phyloP scores from a whole-genome alignment of 2,888 invertebrate genomes.

The Myathropa florea region DNA sequence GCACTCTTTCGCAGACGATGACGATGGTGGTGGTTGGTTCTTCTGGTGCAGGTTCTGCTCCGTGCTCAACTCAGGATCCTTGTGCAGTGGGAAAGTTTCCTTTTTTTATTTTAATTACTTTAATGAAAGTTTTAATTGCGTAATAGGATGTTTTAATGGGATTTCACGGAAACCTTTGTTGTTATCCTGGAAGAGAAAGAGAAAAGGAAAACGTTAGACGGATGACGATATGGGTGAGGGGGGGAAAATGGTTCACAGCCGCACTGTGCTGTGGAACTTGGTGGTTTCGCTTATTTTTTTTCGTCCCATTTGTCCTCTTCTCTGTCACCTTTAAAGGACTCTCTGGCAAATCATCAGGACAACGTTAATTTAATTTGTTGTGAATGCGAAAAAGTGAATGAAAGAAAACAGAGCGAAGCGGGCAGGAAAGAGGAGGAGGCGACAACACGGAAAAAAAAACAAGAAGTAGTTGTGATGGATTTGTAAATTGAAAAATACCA shows the following conservation, averaged over 20 bases:
- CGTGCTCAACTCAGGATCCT: slow-evolving; percentile 10
- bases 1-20: background rate
- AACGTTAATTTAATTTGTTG: slow-evolving; percentile 55
- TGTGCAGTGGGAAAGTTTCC: slow-evolving; percentile 4
- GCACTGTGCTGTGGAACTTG: background rate
- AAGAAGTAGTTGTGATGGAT: slow-evolving; percentile 37
- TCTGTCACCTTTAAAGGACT: slow-evolving; percentile 46
- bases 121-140: slow-evolving; percentile 66
- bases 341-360: slow-evolving; percentile 41
- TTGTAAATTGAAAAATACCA: slow-evolving; percentile 58
- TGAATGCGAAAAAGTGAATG: slow-evolving; percentile 2
- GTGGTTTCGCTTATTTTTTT: slow-evolving; percentile 6
- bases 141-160: slow-evolving; percentile 55
- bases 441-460: background rate
- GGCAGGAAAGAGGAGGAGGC: background rate
- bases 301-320: background rate
- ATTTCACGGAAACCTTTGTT: slow-evolving; percentile 56
- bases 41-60: background rate
- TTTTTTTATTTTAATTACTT: slow-evolving; percentile 60
- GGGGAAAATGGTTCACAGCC: background rate
- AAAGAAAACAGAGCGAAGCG: slow-evolving; percentile 6
- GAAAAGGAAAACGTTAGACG: slow-evolving; percentile 41
- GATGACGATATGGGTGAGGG: slow-evolving; percentile 5
- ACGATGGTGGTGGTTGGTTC: background rate
- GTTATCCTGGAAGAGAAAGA: slow-evolving; percentile 56